Base-by-base conservation (phyloP, 1,140 invertebrate species). In the Pollicipes pollicipes region DNA sequence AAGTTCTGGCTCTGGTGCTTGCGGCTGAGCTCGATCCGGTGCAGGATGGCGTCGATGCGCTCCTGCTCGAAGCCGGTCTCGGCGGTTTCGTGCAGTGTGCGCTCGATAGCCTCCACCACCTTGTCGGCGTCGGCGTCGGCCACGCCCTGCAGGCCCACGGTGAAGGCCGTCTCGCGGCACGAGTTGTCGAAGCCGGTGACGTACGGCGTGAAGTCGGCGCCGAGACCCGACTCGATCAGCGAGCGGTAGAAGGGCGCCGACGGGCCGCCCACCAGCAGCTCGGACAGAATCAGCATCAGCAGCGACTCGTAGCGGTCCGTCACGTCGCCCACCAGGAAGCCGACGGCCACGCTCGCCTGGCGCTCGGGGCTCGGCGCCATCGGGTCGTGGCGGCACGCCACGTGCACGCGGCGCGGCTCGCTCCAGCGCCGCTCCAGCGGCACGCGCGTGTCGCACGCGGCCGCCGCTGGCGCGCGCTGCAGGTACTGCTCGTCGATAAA, bases 161-260 rank as follows among this genome's bases (percentile, higher is more conserved):
- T 84, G 79, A 97, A 95, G 66, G 88, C 81, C 1, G 88, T 88
- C 73, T 96, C 91, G 77, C 86, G 88, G 1, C 87, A 88, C 75
- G 90, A 85, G 58, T 85, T 81, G 75, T 90, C 87, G 78, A 84
- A 92, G 8, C 90, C 90, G 8, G 83, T 82, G 30, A 77, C 77
- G 24, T 45, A 24, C 1, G 89, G 85, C 70, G 88, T 87, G 75
- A 85, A 87, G 32, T 90, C 90, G 37, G 88, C 88, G 1, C 90
- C 91, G 75, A 96, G 86, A 76, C n/a, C n/a, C n/a, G n/a, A n/a
- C n/a, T n/a, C n/a, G n/a, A n/a, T n/a, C n/a, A n/a, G n/a, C n/a
- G n/a, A 85, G 77, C 93, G 90, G 77, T 97, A 97, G 79, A 97
- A 95, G 0, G 90, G 86, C 10, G 94, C 87, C n/a, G 79, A 96